Evolutionary conservation across 2,113 vertebrate genomes (phyloP), one percentile per base, ranked within the genome.

Genomic region (Archocentrus centrarchus): DNA sequence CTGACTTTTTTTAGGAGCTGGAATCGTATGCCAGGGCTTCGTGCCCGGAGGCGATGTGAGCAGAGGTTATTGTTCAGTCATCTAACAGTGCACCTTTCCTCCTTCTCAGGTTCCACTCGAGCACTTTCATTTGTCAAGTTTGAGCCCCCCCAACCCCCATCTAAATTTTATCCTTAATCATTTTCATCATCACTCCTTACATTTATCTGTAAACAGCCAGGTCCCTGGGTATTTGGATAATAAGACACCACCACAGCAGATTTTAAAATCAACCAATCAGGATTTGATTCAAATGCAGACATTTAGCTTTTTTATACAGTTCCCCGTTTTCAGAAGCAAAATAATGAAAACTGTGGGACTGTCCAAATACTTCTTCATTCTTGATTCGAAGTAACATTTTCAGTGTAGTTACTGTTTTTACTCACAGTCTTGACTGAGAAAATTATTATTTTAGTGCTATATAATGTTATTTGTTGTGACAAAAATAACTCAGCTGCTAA

Each of bases 11-110:
- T 75, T 64, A 59, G 39, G 37, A 58, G 75, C 6, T 88, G 68
- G 80, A 89, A 93, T 85, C 11, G 61, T 87, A 86, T 14, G 55
- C 87, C 87, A 60, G 82, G 61, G 77, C 79, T 63, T 86, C 6
- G 59, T 68, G 30, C 88, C 92, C 10, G 35, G 41, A 68, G 93
- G 88, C 80, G 4, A 18, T 55, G 64, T 37, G 79, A 84, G 86
- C 89, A 75, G 70, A 87, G 87, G 86, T 81, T 81, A 90, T 82
- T 90, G 85, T 90, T 91, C 85, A 80, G 85, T 50, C 85, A 75
- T 82, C 82, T 60, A 58, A 75, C 88, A 81, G 76, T 11, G 84
- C 61, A 35, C 76, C 75, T 75, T 79, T 88, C 82, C 70, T 82
- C 64, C 64, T 61, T 81, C 86, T 92, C 81, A 39, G 85, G 82